These are phyloP conservation scores for Callimorpha dominula DNA, from an alignment of 2,888 invertebrate species.

Conservation along the genomic window DNA sequence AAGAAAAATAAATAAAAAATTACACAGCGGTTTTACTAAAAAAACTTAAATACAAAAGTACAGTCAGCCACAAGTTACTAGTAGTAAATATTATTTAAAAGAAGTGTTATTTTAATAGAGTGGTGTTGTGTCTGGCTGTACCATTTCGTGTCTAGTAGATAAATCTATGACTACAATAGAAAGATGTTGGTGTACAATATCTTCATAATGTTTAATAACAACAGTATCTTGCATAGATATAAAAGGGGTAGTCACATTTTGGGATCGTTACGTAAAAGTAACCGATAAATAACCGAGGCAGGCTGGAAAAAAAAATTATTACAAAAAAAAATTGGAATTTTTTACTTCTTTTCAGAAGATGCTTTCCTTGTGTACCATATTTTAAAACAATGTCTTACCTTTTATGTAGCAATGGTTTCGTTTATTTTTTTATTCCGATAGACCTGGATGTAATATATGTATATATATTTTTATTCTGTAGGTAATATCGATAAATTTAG, in stretches of 20 bases:
- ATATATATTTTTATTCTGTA: too few species aligned
- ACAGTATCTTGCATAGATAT: neutral
- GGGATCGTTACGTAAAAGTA: neutral
- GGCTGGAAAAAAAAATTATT: too few species aligned
- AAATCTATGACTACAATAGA: conserved; percentile 39
- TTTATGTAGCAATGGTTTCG: too few species aligned
- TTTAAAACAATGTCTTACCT: too few species aligned
- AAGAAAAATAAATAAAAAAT: conserved; percentile 15
- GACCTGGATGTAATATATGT: too few species aligned
- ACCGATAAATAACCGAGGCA: too few species aligned
- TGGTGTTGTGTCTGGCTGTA: conserved; percentile 20
- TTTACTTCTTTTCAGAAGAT: neutral
- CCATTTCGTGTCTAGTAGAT: conserved; percentile 17
- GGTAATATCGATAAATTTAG: neutral
- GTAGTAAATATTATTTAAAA: neutral
- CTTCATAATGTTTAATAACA: neutral
- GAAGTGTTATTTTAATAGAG: neutral
- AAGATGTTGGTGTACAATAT: conserved; percentile 35
- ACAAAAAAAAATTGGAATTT: neutral
- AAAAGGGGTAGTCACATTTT: neutral
- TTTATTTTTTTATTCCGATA: too few species aligned
- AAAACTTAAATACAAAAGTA: conserved; percentile 10
- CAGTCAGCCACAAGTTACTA: conserved; percentile 20
- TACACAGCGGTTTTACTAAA: neutral
- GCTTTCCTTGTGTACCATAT: neutral